Conservation (phyloP, 2,113 vertebrate genomes). For the Lampris incognitus region DNA sequence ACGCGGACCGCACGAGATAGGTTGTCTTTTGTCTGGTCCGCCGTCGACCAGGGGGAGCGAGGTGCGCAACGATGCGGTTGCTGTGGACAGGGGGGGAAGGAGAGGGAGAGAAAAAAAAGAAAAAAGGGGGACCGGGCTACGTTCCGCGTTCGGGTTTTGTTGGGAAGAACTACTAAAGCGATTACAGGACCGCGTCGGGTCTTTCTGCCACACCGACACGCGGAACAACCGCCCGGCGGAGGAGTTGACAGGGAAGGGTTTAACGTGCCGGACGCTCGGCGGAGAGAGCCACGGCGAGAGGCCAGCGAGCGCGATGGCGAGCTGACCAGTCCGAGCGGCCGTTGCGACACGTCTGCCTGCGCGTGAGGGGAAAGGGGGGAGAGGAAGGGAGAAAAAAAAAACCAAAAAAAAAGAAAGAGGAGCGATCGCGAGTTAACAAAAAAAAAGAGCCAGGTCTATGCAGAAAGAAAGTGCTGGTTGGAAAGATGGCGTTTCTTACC, state of each 20-base stretch:
- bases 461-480: too few species aligned
- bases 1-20: constrained; percentile 71
- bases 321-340: constrained; percentile 84
- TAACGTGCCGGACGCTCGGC: too few species aligned
- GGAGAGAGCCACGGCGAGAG: too few species aligned
- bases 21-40: constrained; percentile 78
- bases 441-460: neutral
- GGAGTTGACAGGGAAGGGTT: too few species aligned
- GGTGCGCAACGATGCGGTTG: constrained; percentile 82
- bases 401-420: constrained; percentile 36
- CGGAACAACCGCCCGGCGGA: too few species aligned
- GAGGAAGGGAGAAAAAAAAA: constrained; percentile 59
- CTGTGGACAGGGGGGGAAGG: constrained; percentile 73
- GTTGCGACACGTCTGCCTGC: constrained; percentile 77
- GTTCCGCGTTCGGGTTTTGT: constrained; percentile 58
- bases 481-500: constrained; percentile 58
- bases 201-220: too few species aligned
- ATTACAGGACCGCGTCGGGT: neutral
- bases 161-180: constrained; percentile 39
- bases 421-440: neutral
- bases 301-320: constrained; percentile 66
- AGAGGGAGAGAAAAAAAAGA: too few species aligned
- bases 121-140: constrained; percentile 69
- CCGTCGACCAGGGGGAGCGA: constrained; percentile 77
- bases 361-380: constrained; percentile 25